Evolutionary conservation across 2,113 vertebrate genomes (phyloP).

Genomic region (Lycaon pictus): DNA sequence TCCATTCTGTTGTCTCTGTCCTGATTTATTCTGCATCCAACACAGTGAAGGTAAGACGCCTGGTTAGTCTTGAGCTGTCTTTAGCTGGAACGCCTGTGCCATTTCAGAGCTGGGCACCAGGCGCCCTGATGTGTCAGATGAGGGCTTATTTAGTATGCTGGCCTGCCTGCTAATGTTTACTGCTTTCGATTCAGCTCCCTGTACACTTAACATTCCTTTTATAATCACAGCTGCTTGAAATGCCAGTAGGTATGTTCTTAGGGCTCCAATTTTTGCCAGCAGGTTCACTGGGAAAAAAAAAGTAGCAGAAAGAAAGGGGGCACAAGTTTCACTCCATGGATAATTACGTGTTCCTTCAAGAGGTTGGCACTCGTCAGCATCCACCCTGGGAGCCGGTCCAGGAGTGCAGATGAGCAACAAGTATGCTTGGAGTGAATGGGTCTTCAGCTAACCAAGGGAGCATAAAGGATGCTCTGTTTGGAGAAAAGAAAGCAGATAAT

Average conservation of each 20-base stretch:
- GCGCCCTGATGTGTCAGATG: background rate
- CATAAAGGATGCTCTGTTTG: accelerated
- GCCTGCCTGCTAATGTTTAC: constrained; percentile 67
- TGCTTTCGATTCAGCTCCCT: constrained; percentile 73
- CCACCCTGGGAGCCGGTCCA: constrained; percentile 18
- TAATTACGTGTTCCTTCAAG: background rate
- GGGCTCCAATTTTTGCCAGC: constrained; percentile 23
- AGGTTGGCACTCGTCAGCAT: background rate
- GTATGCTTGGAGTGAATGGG: background rate
- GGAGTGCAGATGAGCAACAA: background rate
- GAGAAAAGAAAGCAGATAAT: constrained; percentile 29
- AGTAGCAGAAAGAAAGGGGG: constrained; percentile 42
- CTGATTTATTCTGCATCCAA: background rate
- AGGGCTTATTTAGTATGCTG: background rate
- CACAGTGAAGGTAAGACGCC: background rate
- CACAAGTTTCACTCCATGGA: background rate
- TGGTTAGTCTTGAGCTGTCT: background rate
- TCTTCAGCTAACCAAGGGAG: background rate
- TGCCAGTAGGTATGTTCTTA: constrained; percentile 75
- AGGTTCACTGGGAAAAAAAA: constrained; percentile 73
- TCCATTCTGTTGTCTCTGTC: background rate
- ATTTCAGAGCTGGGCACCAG: background rate
- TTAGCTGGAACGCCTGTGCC: background rate
- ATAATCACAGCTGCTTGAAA: constrained; percentile 71
- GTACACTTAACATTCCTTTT: constrained; percentile 58